Evolutionary conservation across 2,888 invertebrate species (phyloP), one percentile per base, ranked within the genome.

Genomic region (Conchocele bisecta): DNA sequence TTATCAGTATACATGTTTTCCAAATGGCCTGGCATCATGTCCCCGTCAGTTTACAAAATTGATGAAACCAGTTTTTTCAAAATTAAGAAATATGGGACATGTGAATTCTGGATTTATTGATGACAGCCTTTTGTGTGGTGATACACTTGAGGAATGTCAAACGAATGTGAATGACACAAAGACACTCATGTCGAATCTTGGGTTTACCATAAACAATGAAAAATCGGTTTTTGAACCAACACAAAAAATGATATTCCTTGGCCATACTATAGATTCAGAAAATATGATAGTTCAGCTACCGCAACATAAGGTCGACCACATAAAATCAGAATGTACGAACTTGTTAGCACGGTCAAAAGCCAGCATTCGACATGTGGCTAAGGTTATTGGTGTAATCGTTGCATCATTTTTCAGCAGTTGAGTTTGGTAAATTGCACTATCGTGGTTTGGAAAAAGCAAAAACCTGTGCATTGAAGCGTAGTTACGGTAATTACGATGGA

Each of bases 211-310:
- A 13, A 20, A 39, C n/a, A 41, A 56, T 41, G 33, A 39, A 6
- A 15, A 28, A 20, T 35, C 39, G 15, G 39, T 33, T 20, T 33
- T 13, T 1, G 22, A 20, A 5, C 70, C 70, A 46, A 42, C 46
- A 11, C 51, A 37, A 6, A 42, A 46, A 28, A 24, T 70, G 11
- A 1, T 17, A 9, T 70, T 48, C 28, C 42, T 70, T 6, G 70
- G 70, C 20, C 63, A 70, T 26, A 20, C 54, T 5, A 71, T 65
- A 26, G 65, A 71, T 50, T 71, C 70, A 54, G 33, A 31, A 48
- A 51, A 26, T 22, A 71, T 71, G 65, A 54, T 29, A 6, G 56
- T 56, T 26, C 17, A 2, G 20, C 37, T 64, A 7, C 54, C 56
- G 26, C n/a, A 33, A 11, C 39, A 64, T 26, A 58, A 35, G 41